Evolutionary conservation across 2,113 vertebrate species (phyloP).

Genomic region (Collichthys lucidus): DNA sequence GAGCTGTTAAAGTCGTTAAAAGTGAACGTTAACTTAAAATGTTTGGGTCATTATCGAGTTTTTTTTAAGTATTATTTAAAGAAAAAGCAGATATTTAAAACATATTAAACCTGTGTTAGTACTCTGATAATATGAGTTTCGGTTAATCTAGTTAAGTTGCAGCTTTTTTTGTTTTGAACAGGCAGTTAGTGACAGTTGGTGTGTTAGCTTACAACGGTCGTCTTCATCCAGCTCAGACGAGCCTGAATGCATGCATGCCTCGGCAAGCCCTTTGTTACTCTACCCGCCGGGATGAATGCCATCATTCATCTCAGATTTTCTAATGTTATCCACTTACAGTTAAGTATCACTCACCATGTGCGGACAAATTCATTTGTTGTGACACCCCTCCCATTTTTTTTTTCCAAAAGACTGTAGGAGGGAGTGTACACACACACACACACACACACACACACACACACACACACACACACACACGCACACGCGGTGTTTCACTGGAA

Average conservation of each 20-base stretch:
- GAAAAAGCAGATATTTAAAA: not conserved
- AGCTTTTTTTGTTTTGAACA: not conserved
- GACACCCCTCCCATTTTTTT: not conserved
- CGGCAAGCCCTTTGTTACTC: constrained; percentile 63
- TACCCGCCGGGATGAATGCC: constrained; percentile 23
- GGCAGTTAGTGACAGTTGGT: not conserved
- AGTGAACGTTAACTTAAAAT: constrained; percentile 1
- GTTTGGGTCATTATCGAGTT: not conserved
- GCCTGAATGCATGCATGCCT: constrained; percentile 37
- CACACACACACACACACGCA: not conserved
- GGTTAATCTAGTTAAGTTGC: not conserved
- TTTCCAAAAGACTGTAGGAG: not conserved
- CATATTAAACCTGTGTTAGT: not conserved
- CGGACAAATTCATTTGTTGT: not conserved
- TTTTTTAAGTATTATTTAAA: too few relatives aligned
- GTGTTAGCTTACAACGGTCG: constrained; percentile 1
- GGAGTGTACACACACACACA: constrained; percentile 9
- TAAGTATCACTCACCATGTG: constrained; percentile 24
- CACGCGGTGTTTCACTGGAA: not conserved
- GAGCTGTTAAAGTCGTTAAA: not conserved
- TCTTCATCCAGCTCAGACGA: not conserved
- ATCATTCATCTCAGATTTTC: constrained; percentile 6
- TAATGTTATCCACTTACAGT: not conserved
- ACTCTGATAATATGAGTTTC: accelerated
- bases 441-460: too few relatives aligned